Conservation (phyloP, 2,797 vertebrate species). For the Graptemys geographica region DNA sequence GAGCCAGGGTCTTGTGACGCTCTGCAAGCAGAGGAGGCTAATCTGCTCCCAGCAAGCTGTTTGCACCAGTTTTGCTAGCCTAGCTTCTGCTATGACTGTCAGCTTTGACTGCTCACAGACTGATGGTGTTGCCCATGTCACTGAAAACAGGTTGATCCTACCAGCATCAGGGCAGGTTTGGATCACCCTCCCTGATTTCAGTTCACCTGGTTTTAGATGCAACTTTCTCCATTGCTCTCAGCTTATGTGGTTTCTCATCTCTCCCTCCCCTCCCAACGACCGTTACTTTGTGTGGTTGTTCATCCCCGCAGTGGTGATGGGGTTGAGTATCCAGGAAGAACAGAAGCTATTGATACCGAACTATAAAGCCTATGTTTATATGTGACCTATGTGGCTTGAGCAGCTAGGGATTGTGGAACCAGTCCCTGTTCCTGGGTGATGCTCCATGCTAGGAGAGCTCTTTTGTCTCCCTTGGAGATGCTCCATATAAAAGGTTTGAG, state of each 20-base stretch:
- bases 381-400: neutral
- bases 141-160: neutral
- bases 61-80: neutral
- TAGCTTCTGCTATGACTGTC: neutral
- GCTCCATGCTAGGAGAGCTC: neutral
- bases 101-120: neutral
- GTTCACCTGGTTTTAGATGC: neutral
- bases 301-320: neutral
- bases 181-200: neutral
- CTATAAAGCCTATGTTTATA: neutral
- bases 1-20: neutral
- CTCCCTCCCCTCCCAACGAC: accelerated
- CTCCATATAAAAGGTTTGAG: neutral
- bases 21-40: neutral
- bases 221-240: neutral
- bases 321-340: neutral
- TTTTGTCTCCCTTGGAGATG: neutral
- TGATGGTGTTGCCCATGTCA: neutral
- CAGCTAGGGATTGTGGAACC: neutral
- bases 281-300: neutral
- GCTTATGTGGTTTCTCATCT: neutral
- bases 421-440: neutral
- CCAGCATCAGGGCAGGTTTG: neutral
- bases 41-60: neutral
- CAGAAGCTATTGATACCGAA: neutral